Percentiles rank a stretch among this genome's conserved stretches.
phyloP scores from a whole-genome alignment of 2,797 vertebrate genomes.

The Clarias fuscus region DNA sequence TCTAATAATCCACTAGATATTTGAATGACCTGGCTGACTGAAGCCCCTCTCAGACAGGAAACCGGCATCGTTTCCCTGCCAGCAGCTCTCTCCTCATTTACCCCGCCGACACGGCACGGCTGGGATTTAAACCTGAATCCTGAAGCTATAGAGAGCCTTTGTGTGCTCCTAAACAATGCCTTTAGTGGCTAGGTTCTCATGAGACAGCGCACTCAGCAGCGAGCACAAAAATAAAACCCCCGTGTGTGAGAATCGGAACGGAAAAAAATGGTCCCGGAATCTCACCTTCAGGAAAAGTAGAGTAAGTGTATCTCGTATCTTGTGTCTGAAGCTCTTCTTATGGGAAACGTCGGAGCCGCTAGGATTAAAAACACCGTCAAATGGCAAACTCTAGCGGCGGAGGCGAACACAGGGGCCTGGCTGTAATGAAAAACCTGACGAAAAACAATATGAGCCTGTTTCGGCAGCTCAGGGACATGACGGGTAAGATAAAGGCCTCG shows the following conservation, averaged over 20 bases:
- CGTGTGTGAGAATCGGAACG: slow-evolving; percentile 24
- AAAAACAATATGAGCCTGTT: slow-evolving; percentile 42
- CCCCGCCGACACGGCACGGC: not conserved
- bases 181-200: slow-evolving; percentile 16
- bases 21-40: not conserved
- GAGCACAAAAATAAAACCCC: slow-evolving; percentile 11
- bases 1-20: not conserved
- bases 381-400: slow-evolving; percentile 36
- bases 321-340: slow-evolving; percentile 16
- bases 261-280: slow-evolving; percentile 10
- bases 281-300: slow-evolving; percentile 30
- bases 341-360: slow-evolving; percentile 1
- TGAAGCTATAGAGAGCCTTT: slow-evolving; percentile 33
- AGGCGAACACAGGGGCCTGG: slow-evolving; percentile 36
- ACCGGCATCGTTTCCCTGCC: not conserved
- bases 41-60: not conserved
- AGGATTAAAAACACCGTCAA: slow-evolving; percentile 35
- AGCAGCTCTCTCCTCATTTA: not conserved
- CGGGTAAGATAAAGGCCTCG: slow-evolving; percentile 44
- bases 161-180: slow-evolving; percentile 35
- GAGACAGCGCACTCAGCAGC: slow-evolving; percentile 6
- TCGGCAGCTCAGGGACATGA: slow-evolving; percentile 23
- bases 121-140: slow-evolving; percentile 16
- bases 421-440: slow-evolving; percentile 44
- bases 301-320: slow-evolving; percentile 33